phyloP scores from a whole-genome alignment of 2,797 vertebrate species.

The Orientallactaga sibirica region DNA sequence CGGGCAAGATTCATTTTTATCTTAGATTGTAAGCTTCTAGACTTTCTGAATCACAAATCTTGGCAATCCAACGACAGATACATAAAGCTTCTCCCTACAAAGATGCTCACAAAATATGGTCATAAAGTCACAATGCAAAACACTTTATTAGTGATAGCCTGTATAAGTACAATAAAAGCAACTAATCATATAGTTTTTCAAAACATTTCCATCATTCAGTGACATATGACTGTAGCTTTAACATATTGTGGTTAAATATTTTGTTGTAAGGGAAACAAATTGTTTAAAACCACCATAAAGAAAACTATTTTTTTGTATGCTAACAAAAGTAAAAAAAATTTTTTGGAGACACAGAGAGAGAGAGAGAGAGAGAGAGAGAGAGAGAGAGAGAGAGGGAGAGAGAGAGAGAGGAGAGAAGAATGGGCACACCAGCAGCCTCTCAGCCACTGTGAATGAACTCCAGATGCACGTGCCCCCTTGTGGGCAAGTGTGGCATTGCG shows the following conservation, averaged over 20 bases:
- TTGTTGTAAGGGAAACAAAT: not conserved
- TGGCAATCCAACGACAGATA: not conserved
- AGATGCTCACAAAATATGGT: not conserved
- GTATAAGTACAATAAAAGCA: not conserved
- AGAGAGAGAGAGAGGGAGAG: no score
- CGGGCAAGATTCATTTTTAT: not conserved
- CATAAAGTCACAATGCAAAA: not conserved
- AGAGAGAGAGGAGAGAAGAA: no score
- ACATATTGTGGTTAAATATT: not conserved
- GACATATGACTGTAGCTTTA: not conserved
- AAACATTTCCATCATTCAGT: not conserved
- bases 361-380: no score
- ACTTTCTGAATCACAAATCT: constrained; percentile 33
- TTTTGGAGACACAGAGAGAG: no score
- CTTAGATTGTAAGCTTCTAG: constrained; percentile 15
- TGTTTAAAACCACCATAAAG: no score
- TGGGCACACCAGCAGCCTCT: no score
- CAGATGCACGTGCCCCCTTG: no score
- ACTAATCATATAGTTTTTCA: not conserved
- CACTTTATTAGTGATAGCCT: not conserved
- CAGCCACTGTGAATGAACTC: no score
- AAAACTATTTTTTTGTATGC: no score
- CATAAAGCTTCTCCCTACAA: constrained; percentile 13
- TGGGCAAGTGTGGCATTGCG: no score
- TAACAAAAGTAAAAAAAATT: no score